Percentiles rank a stretch among this genome's conserved stretches.
Conservation (phyloP, 2,113 vertebrate genomes). For the Pygoscelis adeliae region DNA sequence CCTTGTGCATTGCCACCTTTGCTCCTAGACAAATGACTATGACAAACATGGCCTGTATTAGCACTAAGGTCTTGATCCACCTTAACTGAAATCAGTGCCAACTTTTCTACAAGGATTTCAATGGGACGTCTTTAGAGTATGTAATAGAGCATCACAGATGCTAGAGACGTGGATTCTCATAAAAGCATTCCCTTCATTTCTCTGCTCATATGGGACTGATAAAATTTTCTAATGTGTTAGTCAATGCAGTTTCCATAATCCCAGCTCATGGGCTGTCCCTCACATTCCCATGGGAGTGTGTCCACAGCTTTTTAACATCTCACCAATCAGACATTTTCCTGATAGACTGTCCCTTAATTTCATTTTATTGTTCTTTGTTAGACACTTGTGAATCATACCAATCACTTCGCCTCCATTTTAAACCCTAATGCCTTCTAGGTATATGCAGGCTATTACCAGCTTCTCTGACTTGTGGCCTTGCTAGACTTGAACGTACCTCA, state of each 20-base stretch:
- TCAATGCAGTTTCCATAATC: neutral
- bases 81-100: neutral
- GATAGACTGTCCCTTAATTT: neutral
- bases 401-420: neutral
- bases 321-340: neutral
- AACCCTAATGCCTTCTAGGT: neutral
- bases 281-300: neutral
- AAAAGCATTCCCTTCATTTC: neutral
- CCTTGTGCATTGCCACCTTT: neutral
- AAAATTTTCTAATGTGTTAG: neutral
- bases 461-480: neutral
- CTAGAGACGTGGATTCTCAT: neutral
- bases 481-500: neutral
- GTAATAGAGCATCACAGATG: neutral
- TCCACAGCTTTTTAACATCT: neutral
- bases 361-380: neutral
- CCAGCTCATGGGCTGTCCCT: neutral
- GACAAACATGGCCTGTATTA: neutral
- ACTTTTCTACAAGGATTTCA: neutral
- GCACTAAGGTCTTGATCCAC: neutral
- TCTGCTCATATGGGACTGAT: neutral
- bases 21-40: neutral
- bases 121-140: neutral
- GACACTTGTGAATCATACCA: neutral
- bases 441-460: neutral